Evolutionary conservation across 2,113 vertebrate genomes (phyloP), one percentile per base, ranked within the genome.

Genomic region (Gobiocypris rarus): DNA sequence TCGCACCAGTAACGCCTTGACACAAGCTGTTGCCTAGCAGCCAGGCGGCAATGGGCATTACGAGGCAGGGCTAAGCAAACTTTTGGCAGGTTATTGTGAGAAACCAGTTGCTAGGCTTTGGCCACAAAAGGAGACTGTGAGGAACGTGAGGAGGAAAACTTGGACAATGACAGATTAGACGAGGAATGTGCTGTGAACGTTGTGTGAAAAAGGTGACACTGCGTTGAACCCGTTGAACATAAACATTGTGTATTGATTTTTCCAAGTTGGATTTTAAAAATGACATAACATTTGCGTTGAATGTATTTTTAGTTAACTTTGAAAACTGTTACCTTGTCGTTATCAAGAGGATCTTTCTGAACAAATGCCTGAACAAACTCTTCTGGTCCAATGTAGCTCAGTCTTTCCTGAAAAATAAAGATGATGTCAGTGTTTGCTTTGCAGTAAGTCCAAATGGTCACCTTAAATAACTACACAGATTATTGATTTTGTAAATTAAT

Each of bases 331-430:
- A 99, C 97, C 97, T 97, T 96, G 85, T 96, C 93, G 6, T 96
- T 97, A 89, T 97, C 95, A 91, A 96, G 91, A 56, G 94, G 96
- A 88, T 95, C 96, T 91, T 98, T 98, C 82, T 96, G 96, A 52
- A 96, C 94, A 85, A 99, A 97, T 0, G 97, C 97, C 84, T 98
- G 97, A 82, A 99, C 94, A 83, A 99, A 98, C 86, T 99, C 97
- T 89, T 99, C 97, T 5, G 97, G 97, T 83, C 97, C 98, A 19
- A 99, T 98, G 88, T 98, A 97, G 91, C 95, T 97, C 75, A 99
- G 93, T 77, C 96, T 93, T 90, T 99, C 98, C 98, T 99, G 88
- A 85, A 91, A 86, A 85, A 61, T 65, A 84, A 31, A 86, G 26
- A 28, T 7, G 71, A 84, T 63, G 0, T n/a, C 63, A 76, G 82